Evolutionary conservation across 2,888 invertebrate species (phyloP).

Genomic region (Sarcophaga rosellei): DNA sequence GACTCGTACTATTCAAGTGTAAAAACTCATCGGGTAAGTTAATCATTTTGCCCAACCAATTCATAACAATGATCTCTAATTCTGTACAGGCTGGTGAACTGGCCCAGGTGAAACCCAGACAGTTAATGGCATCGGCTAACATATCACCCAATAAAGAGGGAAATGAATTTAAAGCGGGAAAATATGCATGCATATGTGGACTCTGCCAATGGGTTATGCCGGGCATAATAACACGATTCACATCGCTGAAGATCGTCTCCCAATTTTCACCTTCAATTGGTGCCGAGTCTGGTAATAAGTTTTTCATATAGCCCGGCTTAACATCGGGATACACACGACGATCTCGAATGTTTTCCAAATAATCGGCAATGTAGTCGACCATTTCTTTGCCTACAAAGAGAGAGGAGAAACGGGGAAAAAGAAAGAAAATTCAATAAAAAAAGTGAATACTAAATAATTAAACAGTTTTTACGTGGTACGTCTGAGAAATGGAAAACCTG

Average conservation of each 20-base stretch:
- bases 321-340: constrained; percentile 96
- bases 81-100: constrained; percentile 98
- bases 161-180: constrained; percentile 96
- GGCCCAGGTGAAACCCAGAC: constrained; percentile 98
- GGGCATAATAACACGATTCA: constrained; percentile 97
- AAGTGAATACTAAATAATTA: too few relatives aligned
- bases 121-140: constrained; percentile 96
- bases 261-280: constrained; percentile 94
- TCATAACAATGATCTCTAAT: constrained; percentile 98
- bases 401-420: neutral
- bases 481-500: too few relatives aligned
- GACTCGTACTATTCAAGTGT: constrained; percentile 87
- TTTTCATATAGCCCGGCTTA: constrained; percentile 95
- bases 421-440: neutral
- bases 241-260: constrained; percentile 95
- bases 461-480: too few relatives aligned
- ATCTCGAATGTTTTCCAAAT: constrained; percentile 94
- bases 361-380: constrained; percentile 99
- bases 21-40: constrained; percentile 96
- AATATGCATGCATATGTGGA: constrained; percentile 99
- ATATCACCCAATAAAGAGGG: constrained; percentile 97
- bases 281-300: constrained; percentile 91
- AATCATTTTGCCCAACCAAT: constrained; percentile 98
- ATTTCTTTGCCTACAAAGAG: constrained; percentile 92
- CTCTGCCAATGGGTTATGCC: constrained; percentile 92